Evolutionary conservation across 2,888 invertebrate species (phyloP).

Genomic region (Lissocephala sabroskyi): DNA sequence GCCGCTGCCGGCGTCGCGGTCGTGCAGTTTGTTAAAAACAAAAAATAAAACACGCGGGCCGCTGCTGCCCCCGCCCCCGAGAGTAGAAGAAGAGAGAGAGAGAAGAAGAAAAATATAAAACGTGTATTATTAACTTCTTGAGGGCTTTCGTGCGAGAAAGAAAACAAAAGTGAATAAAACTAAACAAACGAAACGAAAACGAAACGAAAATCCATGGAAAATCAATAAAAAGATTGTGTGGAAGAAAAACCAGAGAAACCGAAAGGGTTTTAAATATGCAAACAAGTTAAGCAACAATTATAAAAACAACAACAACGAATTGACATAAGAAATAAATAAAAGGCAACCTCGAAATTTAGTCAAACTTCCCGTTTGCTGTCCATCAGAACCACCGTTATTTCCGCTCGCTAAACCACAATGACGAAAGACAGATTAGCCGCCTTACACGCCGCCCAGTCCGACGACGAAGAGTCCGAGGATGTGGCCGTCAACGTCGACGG

Average conservation of each 20-base stretch:
- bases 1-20: not conserved
- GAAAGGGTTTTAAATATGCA: slow-evolving; percentile 32
- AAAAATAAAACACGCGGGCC: slow-evolving; percentile 24
- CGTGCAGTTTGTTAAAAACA: not conserved
- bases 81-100: not conserved
- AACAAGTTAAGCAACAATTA: slow-evolving; percentile 45
- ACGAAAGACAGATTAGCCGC: slow-evolving; percentile 98
- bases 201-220: slow-evolving; percentile 35
- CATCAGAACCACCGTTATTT: not conserved
- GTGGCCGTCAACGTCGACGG: slow-evolving; percentile 96
- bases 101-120: not conserved
- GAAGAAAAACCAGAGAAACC: slow-evolving; percentile 8
- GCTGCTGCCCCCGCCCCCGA: not conserved
- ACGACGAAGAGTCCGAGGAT: slow-evolving; percentile 97
- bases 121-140: slow-evolving; percentile 32
- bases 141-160: slow-evolving; percentile 28
- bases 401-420: slow-evolving; percentile 74
- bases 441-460: slow-evolving; percentile 97
- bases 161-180: slow-evolving; percentile 15
- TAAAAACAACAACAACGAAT: slow-evolving; percentile 4
- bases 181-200: slow-evolving; percentile 16
- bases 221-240: slow-evolving; percentile 44
- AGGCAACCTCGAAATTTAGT: slow-evolving; percentile 5
- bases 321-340: slow-evolving; percentile 15
- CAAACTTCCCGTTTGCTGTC: slow-evolving; percentile 1